Percentiles rank a stretch among this genome's conserved stretches.
phyloP scores from a whole-genome alignment of 2,888 invertebrate genomes.

The Dryomyza anilis region DNA sequence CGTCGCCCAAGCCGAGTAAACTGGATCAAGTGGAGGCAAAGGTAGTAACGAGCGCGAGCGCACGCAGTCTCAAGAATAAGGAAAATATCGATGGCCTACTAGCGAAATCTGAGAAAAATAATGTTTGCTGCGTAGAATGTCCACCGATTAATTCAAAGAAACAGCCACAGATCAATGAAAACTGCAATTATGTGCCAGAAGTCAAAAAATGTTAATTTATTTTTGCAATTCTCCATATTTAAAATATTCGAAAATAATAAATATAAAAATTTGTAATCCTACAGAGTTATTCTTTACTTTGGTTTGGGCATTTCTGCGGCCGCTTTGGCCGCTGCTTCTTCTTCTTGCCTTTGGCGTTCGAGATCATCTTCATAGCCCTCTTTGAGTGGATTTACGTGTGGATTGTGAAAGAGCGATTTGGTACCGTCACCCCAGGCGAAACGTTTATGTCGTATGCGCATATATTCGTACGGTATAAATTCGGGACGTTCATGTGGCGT shows the following conservation, averaged over 20 bases:
- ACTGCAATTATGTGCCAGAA: constrained; percentile 47
- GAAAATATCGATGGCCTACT: constrained; percentile 56
- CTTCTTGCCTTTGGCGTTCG: constrained; percentile 25
- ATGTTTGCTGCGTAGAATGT: constrained; percentile 55
- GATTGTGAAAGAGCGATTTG: constrained; percentile 82
- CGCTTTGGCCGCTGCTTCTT: neutral
- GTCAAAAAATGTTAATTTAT: constrained; percentile 46
- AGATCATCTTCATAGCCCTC: constrained; percentile 67
- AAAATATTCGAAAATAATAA: neutral
- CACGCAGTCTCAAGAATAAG: constrained; percentile 29
- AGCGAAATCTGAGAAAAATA: constrained; percentile 52
- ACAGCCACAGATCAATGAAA: constrained; percentile 42
- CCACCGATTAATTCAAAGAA: constrained; percentile 52
- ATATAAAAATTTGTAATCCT: neutral
- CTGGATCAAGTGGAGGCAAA: constrained; percentile 27
- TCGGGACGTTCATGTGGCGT: constrained; percentile 63
- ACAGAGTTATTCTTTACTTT: constrained; percentile 5
- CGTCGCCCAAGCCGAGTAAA: neutral
- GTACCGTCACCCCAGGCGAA: constrained; percentile 93
- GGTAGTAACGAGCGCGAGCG: constrained; percentile 39
- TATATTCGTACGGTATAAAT: constrained; percentile 75
- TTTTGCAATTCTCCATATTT: neutral
- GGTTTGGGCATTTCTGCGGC: neutral
- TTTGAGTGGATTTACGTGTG: constrained; percentile 74
- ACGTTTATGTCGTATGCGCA: constrained; percentile 76